Evolutionary conservation across 1,140 invertebrate genomes (phyloP).

Genomic region (Drosophila prosaltans): DNA sequence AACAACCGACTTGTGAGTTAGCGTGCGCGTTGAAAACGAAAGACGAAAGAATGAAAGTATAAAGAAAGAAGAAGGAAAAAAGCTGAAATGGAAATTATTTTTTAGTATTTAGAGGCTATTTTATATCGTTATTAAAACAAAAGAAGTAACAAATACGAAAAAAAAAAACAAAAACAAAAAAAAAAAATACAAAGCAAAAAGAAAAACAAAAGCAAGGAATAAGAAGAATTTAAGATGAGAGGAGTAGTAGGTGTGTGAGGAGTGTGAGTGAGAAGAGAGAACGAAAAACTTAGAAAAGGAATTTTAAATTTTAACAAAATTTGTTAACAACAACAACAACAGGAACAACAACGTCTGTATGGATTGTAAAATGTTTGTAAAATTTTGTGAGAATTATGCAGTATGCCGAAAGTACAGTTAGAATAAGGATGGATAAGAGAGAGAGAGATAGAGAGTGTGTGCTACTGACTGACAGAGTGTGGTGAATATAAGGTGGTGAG

Average conservation of each 20-base stretch:
- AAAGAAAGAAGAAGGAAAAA: slow-evolving; percentile 16
- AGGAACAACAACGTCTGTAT: not conserved
- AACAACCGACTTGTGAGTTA: slow-evolving; percentile 51
- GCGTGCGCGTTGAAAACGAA: slow-evolving; percentile 77
- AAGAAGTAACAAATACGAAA: slow-evolving; percentile 39
- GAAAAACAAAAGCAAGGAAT: slow-evolving; percentile 24
- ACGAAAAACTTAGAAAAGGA: not conserved
- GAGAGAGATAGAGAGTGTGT: not conserved
- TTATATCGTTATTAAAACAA: slow-evolving; percentile 77
- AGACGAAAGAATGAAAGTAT: slow-evolving; percentile 24
- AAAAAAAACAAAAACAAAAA: slow-evolving; percentile 23
- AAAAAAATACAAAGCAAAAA: not conserved
- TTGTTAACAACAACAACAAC: not conserved
- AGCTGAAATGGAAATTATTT: slow-evolving; percentile 73
- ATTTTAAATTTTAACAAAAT: slow-evolving; percentile 9
- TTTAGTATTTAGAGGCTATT: slow-evolving; percentile 82
- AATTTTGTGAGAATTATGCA: not conserved
- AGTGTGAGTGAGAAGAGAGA: not conserved
- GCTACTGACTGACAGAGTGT: not conserved
- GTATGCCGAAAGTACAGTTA: not conserved
- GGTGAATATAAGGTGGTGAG: not conserved
- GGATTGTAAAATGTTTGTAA: not conserved
- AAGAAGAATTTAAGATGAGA: not conserved
- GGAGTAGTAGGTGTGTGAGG: too few species aligned
- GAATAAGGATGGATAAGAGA: too few species aligned